A percentile compares a stretch with the other conserved stretches of the same genome.
Evolutionary conservation across 2,797 vertebrate species (phyloP).

Genomic region (Limnodromus scolopaceus): DNA sequence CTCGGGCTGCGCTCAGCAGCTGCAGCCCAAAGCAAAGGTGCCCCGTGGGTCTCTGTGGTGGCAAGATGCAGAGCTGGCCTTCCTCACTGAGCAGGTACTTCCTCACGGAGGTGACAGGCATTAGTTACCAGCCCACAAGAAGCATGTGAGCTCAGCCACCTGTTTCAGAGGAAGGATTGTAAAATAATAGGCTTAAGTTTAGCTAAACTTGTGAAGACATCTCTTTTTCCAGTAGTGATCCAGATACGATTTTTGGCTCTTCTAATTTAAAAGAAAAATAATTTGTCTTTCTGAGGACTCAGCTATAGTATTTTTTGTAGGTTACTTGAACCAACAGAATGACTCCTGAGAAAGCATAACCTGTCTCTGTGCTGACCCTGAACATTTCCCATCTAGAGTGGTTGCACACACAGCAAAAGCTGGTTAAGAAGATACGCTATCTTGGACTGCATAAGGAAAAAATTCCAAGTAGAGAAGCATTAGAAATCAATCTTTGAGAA

Average conservation of each 20-base stretch:
- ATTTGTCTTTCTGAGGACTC: not conserved
- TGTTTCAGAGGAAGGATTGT: not conserved
- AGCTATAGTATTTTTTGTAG: not conserved
- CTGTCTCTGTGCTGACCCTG: not conserved
- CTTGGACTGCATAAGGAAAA: not conserved
- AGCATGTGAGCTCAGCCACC: not conserved
- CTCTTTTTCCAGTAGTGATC: not conserved
- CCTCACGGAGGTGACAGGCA: not conserved
- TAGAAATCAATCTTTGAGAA: not conserved
- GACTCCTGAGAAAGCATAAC: not conserved
- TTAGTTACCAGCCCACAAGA: not conserved
- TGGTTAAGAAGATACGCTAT: not conserved
- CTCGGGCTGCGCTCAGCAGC: not conserved
- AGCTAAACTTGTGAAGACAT: not conserved
- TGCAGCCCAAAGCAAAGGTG: not conserved
- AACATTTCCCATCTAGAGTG: not conserved
- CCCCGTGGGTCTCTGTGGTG: accelerated
- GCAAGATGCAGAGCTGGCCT: not conserved
- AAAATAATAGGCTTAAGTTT: not conserved
- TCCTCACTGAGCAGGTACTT: not conserved
- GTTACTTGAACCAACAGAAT: not conserved
- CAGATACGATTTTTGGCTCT: not conserved
- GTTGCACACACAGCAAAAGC: not conserved
- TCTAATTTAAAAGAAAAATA: not conserved
- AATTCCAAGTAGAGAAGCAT: not conserved